Evolutionary conservation across 2,797 vertebrate species (phyloP).

Genomic region (Neopelma chrysocephalum): DNA sequence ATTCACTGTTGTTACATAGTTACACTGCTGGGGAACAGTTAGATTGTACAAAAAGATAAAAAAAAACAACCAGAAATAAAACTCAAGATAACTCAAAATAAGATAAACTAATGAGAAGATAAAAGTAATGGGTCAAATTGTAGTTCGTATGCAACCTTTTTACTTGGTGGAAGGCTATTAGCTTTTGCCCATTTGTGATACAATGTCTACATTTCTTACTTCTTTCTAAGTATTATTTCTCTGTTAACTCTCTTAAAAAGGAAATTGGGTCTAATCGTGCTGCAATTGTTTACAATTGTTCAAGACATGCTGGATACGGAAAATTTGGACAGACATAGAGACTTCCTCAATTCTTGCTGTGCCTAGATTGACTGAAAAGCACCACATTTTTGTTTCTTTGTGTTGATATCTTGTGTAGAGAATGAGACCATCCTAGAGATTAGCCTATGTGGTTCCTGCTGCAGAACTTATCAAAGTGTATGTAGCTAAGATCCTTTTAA

Average conservation of each 20-base stretch:
- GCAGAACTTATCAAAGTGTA: background rate
- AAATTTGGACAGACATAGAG: background rate
- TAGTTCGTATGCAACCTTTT: background rate
- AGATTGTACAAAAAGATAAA: background rate
- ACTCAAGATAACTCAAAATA: background rate
- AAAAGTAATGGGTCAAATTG: background rate
- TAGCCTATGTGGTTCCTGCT: background rate
- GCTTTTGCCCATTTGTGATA: background rate
- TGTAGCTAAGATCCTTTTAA: background rate
- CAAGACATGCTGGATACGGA: background rate
- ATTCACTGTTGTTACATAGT: background rate
- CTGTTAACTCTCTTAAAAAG: background rate
- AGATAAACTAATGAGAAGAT: background rate
- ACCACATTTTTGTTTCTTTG: accelerated
- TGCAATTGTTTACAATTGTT: background rate
- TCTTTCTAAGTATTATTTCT: background rate
- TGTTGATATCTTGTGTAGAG: background rate
- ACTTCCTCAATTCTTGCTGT: background rate
- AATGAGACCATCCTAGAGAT: background rate
- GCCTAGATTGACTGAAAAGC: background rate
- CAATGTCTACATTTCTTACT: background rate
- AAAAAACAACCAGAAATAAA: background rate
- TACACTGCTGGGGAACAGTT: background rate
- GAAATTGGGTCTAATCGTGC: background rate
- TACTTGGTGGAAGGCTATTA: background rate